Percentiles rank a stretch among this genome's conserved stretches.
Conservation (phyloP, 2,113 vertebrate species). For the Gila orcuttii region DNA sequence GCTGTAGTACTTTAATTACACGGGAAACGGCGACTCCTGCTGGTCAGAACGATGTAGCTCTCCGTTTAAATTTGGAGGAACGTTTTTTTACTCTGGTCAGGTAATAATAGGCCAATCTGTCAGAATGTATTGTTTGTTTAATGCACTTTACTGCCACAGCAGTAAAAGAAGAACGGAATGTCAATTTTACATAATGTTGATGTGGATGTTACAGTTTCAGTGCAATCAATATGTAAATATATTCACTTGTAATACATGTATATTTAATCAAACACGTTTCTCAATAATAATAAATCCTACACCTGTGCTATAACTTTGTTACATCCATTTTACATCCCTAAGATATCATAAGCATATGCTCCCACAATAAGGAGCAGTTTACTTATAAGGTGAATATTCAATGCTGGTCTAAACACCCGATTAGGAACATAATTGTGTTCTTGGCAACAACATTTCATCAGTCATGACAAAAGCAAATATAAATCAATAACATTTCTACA, state of each 20-base stretch:
- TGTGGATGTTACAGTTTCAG: background rate
- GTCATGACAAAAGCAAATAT: background rate
- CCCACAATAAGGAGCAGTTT: background rate
- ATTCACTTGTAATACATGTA: background rate
- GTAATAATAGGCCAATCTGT: background rate
- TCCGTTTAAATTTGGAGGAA: background rate
- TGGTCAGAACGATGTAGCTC: background rate
- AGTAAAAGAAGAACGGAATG: background rate
- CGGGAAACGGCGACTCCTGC: constrained; percentile 55
- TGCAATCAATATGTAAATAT: background rate
- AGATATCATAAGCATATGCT: background rate
- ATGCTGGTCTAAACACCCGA: background rate
- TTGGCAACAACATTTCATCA: background rate
- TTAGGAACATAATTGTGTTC: background rate
- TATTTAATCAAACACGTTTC: background rate
- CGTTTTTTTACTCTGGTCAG: background rate
- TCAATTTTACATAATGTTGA: background rate
- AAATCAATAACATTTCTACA: background rate
- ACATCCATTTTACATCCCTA: constrained; percentile 12
- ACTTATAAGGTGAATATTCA: background rate
- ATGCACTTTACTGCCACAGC: background rate
- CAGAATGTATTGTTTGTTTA: background rate
- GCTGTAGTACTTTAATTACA: background rate
- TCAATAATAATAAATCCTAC: background rate
- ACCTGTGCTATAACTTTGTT: background rate